phyloP scores from a whole-genome alignment of 2,113 vertebrate species.

The Pelvicachromis taeniatus region DNA sequence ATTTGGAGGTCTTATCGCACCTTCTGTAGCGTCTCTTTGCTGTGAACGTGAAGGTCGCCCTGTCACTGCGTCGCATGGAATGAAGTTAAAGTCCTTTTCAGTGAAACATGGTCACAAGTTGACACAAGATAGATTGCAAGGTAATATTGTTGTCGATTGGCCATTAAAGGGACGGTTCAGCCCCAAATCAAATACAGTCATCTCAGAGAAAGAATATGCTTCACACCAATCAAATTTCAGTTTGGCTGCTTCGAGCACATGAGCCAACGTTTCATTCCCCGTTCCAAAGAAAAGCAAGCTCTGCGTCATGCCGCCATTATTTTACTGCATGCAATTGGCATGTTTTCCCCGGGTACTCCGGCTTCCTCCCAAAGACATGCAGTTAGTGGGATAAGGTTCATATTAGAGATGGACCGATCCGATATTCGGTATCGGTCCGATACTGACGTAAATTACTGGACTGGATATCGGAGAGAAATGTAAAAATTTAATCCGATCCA shows the following conservation, averaged over 20 bases:
- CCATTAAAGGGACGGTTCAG: neutral
- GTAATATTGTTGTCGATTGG: neutral
- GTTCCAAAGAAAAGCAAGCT: neutral
- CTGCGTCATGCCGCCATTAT: neutral
- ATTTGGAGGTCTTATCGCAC: neutral
- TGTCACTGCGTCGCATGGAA: neutral
- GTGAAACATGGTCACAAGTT: neutral
- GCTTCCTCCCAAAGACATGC: too few species aligned
- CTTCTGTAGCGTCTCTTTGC: neutral
- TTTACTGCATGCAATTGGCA: too few species aligned
- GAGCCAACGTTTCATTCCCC: neutral
- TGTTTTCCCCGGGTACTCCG: too few species aligned
- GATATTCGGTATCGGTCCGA: too few species aligned
- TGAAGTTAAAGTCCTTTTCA: conserved; percentile 14
- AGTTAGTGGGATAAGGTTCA: too few species aligned
- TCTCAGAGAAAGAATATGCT: neutral
- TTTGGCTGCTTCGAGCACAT: neutral
- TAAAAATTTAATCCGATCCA: too few species aligned
- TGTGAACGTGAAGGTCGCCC: conserved; percentile 8
- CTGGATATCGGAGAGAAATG: too few species aligned
- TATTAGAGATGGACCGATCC: too few species aligned
- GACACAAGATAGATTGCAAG: neutral
- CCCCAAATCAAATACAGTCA: neutral
- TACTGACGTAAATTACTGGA: too few species aligned
- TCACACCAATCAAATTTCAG: neutral